Conservation (phyloP, 2,888 invertebrate species). For the Onthophagus sagittarius region DNA sequence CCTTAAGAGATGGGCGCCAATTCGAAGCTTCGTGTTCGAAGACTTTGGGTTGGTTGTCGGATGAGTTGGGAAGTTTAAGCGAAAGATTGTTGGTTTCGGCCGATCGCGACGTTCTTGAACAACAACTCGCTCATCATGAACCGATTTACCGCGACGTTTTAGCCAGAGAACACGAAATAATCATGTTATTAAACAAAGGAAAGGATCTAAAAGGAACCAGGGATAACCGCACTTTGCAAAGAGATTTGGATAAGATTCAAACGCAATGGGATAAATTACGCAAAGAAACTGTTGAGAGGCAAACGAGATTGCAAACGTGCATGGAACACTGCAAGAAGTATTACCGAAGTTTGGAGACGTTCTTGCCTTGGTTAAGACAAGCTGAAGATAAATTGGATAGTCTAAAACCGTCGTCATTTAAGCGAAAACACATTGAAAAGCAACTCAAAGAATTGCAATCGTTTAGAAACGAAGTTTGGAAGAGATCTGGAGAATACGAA, state of each 20-base stretch:
- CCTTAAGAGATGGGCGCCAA: conserved; percentile 76
- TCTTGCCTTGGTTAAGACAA: conserved; percentile 83
- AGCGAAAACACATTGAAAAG: conserved; percentile 80
- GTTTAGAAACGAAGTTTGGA: conserved; percentile 91
- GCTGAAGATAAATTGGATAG: conserved; percentile 81
- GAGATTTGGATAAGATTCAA: conserved; percentile 85
- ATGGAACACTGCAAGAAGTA: conserved; percentile 91
- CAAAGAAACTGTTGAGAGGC: conserved; percentile 80
- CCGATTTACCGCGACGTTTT: conserved; percentile 86
- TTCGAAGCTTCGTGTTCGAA: conserved; percentile 86
- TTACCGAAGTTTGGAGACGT: conserved; percentile 77
- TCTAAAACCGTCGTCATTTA: conserved; percentile 74
- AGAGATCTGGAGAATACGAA: conserved; percentile 90
- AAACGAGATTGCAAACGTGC: conserved; percentile 82
- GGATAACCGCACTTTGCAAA: conserved; percentile 62
- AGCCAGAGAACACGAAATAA: conserved; percentile 87
- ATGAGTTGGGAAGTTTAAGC: conserved; percentile 71
- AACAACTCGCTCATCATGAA: conserved; percentile 85
- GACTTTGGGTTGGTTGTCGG: conserved; percentile 85
- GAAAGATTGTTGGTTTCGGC: conserved; percentile 83
- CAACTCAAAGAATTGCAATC: conserved; percentile 83
- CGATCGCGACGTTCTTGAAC: conserved; percentile 73
- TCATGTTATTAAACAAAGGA: conserved; percentile 90
- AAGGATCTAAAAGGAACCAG: conserved; percentile 57
- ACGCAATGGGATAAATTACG: conserved; percentile 89